A percentile compares a stretch with the other conserved stretches of the same genome.
Conservation (phyloP, 2,113 vertebrate genomes). For the Bos indicus region DNA sequence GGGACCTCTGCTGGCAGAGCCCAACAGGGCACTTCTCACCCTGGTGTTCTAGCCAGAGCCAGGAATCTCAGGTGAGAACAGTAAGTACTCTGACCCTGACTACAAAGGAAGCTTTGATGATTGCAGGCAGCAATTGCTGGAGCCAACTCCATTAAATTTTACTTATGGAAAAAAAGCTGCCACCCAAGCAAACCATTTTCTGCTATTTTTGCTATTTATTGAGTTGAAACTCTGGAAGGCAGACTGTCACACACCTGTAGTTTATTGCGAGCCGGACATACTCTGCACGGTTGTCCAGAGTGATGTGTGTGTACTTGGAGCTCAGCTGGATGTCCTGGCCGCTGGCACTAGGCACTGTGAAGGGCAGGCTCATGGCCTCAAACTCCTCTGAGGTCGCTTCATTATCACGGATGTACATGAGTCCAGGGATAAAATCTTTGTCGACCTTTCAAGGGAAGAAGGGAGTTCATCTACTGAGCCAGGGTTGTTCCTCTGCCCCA, state of each 20-base stretch:
- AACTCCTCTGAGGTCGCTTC: constrained; percentile 97
- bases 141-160: not conserved
- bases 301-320: constrained; percentile 96
- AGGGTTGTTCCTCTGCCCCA: not conserved
- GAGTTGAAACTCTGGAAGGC: not conserved
- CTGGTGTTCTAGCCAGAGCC: not conserved
- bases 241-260: constrained; percentile 87
- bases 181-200: not conserved
- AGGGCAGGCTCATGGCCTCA: constrained; percentile 96
- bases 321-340: constrained; percentile 98
- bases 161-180: not conserved
- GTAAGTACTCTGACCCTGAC: not conserved
- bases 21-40: no score
- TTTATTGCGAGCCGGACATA: constrained; percentile 97
- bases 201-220: not conserved
- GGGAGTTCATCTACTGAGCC: not conserved
- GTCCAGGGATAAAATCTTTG: constrained; percentile 98
- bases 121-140: not conserved
- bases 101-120: not conserved
- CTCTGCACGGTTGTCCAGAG: constrained; percentile 93
- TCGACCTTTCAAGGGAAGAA: constrained; percentile 86
- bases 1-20: no score
- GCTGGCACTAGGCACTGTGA: constrained; percentile 96
- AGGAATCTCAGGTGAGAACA: not conserved
- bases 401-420: constrained; percentile 99